These are phyloP conservation scores for Accipiter cooperii DNA, from an alignment of 2,113 vertebrate species.

Conservation along the genomic window DNA sequence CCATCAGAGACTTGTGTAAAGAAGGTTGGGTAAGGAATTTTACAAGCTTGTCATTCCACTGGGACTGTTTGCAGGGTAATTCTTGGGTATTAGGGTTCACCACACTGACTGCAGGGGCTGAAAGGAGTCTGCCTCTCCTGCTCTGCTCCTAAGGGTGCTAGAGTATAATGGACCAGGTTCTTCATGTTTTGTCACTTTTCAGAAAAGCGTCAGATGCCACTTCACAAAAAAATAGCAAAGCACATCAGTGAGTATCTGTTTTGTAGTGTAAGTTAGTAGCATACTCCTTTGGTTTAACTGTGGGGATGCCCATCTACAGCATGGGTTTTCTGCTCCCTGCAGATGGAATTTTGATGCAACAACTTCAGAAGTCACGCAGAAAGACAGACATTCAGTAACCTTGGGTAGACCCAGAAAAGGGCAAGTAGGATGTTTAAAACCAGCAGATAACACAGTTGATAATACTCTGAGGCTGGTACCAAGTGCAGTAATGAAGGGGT, in stretches of 20 bases:
- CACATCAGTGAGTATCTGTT: not conserved
- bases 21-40: not conserved
- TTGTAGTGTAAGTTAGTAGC: not conserved
- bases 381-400: not conserved
- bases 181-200: not conserved
- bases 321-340: not conserved
- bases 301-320: not conserved
- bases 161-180: not conserved
- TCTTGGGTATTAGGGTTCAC: not conserved
- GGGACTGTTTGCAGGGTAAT: not conserved
- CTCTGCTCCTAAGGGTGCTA: not conserved
- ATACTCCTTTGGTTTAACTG: not conserved
- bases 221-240: not conserved
- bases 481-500: not conserved
- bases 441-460: not conserved
- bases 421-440: not conserved
- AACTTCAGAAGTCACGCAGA: not conserved
- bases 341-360: not conserved
- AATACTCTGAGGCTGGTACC: not conserved
- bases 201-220: not conserved
- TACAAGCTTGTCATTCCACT: not conserved
- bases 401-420: not conserved
- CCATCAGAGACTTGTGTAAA: not conserved
- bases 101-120: not conserved
- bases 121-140: not conserved